Percentiles rank a stretch among this genome's conserved stretches.
phyloP scores from a whole-genome alignment of 2,113 vertebrate species.

The Laticauda colubrina region DNA sequence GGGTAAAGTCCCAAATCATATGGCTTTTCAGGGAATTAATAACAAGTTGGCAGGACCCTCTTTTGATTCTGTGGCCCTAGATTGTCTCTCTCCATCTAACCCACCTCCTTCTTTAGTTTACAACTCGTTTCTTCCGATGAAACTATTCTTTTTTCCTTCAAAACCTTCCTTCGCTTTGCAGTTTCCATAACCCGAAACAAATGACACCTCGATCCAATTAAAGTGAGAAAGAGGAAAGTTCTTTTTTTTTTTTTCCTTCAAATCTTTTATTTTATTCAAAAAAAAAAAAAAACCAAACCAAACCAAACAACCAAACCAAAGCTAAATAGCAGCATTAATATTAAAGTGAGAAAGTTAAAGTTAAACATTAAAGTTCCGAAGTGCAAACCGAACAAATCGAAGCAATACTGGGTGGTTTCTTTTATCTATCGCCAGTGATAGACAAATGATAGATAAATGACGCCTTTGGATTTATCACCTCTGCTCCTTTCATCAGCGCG shows the following conservation, averaged over 20 bases:
- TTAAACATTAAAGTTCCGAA: too few relatives aligned
- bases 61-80: background rate
- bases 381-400: background rate
- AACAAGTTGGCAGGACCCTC: background rate
- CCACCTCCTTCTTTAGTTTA: background rate
- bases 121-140: background rate
- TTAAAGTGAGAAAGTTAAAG: background rate
- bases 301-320: background rate
- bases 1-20: background rate
- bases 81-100: background rate
- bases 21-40: background rate
- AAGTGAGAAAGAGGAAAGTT: background rate
- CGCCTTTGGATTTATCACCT: background rate
- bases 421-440: background rate
- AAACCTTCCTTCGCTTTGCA: background rate
- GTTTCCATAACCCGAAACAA: background rate
- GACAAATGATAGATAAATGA: too few relatives aligned
- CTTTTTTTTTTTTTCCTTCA: rapidly evolving
- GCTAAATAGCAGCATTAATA: background rate
- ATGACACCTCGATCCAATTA: background rate
- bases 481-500: background rate
- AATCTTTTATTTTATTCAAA: background rate
- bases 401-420: background rate
- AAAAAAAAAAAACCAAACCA: background rate
- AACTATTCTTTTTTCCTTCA: background rate